Evolutionary conservation across 2,888 invertebrate species (phyloP), one percentile per base, ranked within the genome.

Genomic region (Drosophila macrothrix): DNA sequence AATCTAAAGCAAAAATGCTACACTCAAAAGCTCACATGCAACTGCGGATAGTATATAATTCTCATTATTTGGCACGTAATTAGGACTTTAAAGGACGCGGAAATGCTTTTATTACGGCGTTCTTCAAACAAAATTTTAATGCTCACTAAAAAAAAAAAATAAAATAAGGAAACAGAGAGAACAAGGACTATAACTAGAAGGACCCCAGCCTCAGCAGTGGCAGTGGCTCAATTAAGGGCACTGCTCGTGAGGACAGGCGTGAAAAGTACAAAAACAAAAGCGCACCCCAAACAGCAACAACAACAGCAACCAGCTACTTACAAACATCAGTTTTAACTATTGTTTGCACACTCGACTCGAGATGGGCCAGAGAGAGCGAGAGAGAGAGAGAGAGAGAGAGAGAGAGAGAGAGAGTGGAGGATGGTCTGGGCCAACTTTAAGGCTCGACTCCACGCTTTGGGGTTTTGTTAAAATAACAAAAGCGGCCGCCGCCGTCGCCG

Each of bases 261-360:
- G 73, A 86, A 83, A 78, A 73, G 68, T 61, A 77, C 77, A 80
- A 74, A 67, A 82, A 77, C 70, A 74, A 82, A 76, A 71, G 68
- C 19, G 39, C 56, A 35, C 59, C 64, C 72, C 67, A 64, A 63
- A 59, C 63, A 56, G 35, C 56, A 63, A 49, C 61, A 64, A 46
- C 64, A 67, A 67, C 55, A 59, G 50, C 28, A 43, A 43, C 19
- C 67, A 78, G 84, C 83, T 90, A 80, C 85, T 90, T 83, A 78
- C 76, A 81, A 81, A 84, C 90, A 88, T 90, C 90, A 88, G 91
- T 90, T 88, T 88, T 85, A 88, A 90, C 88, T 90, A 85, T 88
- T 90, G 88, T 88, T 90, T 88, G 84, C 88, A 78, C 88, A 89
- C 84, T 81, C 78, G 58, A 69, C 74, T 67, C 70, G 60, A 43